Evolutionary conservation across 2,113 vertebrate species (phyloP), one percentile per base, ranked within the genome.

Genomic region (Lamprotornis superbus): DNA sequence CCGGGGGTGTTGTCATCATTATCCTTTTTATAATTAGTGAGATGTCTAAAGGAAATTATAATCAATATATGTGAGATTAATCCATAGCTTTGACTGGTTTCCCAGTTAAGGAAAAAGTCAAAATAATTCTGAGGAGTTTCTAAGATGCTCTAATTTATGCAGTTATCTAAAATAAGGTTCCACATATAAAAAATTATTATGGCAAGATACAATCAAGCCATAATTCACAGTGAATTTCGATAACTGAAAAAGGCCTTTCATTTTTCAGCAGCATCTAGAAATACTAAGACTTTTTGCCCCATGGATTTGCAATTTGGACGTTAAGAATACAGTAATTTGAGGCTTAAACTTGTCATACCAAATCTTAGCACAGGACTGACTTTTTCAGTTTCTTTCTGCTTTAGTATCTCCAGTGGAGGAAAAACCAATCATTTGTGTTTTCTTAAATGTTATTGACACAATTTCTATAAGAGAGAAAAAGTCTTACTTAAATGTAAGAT

Each of bases 361-460:
- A 69, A 70, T 71, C 42, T 61, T 87, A 85, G 40, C 27, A 79
- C 3, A 4, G 52, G n/a, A 55, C 7, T 52, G 40, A 47, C 13
- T 74, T 93, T 65, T 77, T 57, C 10, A 53, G 19, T 44, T 82
- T 81, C 57, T 59, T 91, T 83, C 46, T 75, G 25, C 2, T 88
- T 75, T 83, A 67, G 2, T 68, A 42, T 94, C 63, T 94, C 68
- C 27, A 14, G 20, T 95, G 52, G 40, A 76, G 49, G 21, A 49
- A 87, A 44, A 53, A 35, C 15, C 55, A 53, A 69, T 90, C 8
- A 42, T 71, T 67, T 89, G 42, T 31, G 64, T 89, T 94, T 95
- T 97, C 86, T 96, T 86, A 96, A 94, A 80, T 73, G 42, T 50
- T 96, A 74, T 46, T 93, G 60, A 60, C 61, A 86, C 39, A 91